A percentile compares a stretch with the other conserved stretches of the same genome.
Evolutionary conservation across 2,888 invertebrate genomes (phyloP).

Genomic region (Melikaiella ostensackeni): DNA sequence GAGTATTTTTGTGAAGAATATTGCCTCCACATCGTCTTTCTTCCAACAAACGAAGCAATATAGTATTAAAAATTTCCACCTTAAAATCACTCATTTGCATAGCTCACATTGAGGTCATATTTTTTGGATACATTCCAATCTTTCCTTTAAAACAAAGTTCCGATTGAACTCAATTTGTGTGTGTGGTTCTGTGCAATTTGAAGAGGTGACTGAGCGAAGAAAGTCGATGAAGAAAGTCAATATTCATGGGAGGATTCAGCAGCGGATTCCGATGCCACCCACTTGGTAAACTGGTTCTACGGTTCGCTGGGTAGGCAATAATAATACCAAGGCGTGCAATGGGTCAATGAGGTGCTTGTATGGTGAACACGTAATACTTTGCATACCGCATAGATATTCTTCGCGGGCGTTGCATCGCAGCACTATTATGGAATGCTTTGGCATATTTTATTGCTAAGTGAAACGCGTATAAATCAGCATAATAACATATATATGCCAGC

Average conservation of each 20-base stretch:
- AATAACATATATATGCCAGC: not conserved
- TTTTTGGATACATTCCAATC: no score
- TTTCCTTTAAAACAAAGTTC: not conserved
- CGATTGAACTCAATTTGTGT: not conserved
- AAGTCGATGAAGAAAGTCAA: constrained; percentile 29
- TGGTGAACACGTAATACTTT: constrained; percentile 74
- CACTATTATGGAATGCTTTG: constrained; percentile 51
- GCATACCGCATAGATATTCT: constrained; percentile 75
- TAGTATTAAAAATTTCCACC: no score
- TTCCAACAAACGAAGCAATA: constrained; percentile 78
- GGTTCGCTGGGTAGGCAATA: constrained; percentile 64
- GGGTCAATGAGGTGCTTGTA: constrained; percentile 75
- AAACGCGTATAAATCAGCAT: not conserved
- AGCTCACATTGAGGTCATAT: no score
- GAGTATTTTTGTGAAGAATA: constrained; percentile 69
- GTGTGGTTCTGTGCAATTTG: not conserved
- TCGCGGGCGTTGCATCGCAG: constrained; percentile 60
- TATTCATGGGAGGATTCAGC: constrained; percentile 21
- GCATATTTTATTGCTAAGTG: constrained; percentile 47
- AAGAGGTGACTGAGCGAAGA: constrained; percentile 28
- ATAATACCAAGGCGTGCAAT: constrained; percentile 69
- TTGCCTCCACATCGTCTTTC: constrained; percentile 70
- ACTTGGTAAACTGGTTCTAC: constrained; percentile 68
- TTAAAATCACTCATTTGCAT: no score
- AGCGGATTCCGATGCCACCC: constrained; percentile 66